These are phyloP conservation scores for Falco naumanni DNA, from an alignment of 2,797 vertebrate species.

Conservation along the genomic window DNA sequence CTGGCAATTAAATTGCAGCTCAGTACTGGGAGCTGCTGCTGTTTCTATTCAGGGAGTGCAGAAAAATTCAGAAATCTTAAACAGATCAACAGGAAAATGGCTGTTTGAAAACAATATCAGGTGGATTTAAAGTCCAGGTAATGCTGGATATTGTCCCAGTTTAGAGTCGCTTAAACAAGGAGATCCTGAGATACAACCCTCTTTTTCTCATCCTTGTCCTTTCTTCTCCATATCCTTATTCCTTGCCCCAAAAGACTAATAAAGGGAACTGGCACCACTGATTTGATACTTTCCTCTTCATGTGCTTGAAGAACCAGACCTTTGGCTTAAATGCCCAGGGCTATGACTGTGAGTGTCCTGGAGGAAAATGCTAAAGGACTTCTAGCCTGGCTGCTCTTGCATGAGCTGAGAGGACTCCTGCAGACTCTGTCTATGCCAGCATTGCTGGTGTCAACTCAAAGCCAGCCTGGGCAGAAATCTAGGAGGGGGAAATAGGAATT, in stretches of 20 bases:
- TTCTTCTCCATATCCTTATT: not conserved
- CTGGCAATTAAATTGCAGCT: not conserved
- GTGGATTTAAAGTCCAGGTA: not conserved
- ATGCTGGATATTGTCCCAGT: not conserved
- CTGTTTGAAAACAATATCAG: not conserved
- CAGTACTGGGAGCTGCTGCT: not conserved
- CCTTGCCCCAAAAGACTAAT: not conserved
- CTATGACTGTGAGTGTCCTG: rapidly evolving
- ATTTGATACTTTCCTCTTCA: not conserved
- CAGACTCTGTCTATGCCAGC: not conserved
- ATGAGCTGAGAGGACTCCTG: not conserved
- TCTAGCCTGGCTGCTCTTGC: not conserved
- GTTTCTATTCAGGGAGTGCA: not conserved
- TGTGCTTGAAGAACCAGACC: not conserved
- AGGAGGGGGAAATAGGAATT: not conserved
- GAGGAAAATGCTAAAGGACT: not conserved
- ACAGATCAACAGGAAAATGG: not conserved
- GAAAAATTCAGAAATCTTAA: slow-evolving; percentile 14
- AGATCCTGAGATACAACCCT: not conserved
- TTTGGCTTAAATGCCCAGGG: not conserved
- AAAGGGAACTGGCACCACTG: not conserved
- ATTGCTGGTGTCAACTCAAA: not conserved
- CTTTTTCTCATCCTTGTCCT: not conserved
- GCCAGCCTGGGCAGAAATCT: not conserved
- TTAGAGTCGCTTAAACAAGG: not conserved